These are phyloP conservation scores for Chrysopilus asiliformis DNA, from an alignment of 2,888 invertebrate genomes.

Conservation along the genomic window DNA sequence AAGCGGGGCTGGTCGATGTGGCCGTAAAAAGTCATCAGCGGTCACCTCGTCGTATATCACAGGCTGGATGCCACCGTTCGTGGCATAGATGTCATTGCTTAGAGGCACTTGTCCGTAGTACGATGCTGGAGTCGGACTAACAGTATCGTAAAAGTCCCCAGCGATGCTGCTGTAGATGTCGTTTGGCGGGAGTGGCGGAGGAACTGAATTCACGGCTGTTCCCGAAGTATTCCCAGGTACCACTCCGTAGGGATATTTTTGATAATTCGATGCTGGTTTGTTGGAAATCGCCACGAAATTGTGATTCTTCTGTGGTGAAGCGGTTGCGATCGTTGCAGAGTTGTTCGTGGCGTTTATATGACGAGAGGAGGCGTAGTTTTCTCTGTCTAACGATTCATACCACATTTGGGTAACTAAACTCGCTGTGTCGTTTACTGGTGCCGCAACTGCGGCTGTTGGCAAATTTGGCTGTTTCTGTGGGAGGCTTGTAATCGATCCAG, in stretches of 20 bases:
- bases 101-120: slow-evolving; percentile 31
- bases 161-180: slow-evolving; percentile 19
- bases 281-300: slow-evolving; percentile 33
- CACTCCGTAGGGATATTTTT: slow-evolving; percentile 3
- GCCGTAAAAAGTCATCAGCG: slow-evolving; percentile 36
- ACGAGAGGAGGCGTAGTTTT: slow-evolving; percentile 17
- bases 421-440: slow-evolving; percentile 23
- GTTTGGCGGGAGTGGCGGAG: no score
- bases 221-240: slow-evolving; percentile 17
- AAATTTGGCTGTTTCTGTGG: not conserved
- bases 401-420: slow-evolving; percentile 39
- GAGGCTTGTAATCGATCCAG: not conserved
- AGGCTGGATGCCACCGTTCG: slow-evolving; percentile 11
- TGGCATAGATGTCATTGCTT: slow-evolving; percentile 9
- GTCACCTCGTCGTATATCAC: slow-evolving; percentile 35
- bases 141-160: slow-evolving; percentile 28
- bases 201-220: no score
- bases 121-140: slow-evolving; percentile 22
- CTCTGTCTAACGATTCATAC: slow-evolving; percentile 32
- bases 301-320: slow-evolving; percentile 23
- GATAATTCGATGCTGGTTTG: slow-evolving; percentile 20
- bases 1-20: slow-evolving; percentile 47
- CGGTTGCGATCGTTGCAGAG: slow-evolving; percentile 10
- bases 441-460: not conserved
- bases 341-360: no score